Evolutionary conservation across 2,113 vertebrate genomes (phyloP).

Genomic region (Burhinus oedicnemus): DNA sequence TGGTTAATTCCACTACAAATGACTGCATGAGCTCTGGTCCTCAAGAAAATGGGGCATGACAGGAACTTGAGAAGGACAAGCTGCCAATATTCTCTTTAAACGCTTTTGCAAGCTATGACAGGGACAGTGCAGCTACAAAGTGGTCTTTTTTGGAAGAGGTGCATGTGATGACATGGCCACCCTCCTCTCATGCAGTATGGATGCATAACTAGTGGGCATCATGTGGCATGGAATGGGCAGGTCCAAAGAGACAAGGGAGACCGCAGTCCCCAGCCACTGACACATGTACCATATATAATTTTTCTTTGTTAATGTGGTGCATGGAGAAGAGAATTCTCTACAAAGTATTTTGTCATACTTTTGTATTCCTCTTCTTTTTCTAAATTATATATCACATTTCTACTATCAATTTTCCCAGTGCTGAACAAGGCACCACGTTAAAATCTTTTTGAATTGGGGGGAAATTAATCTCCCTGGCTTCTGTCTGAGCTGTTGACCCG

Average conservation of each 20-base stretch:
- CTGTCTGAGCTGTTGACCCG: not conserved
- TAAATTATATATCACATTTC: not conserved
- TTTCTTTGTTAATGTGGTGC: not conserved
- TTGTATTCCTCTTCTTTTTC: not conserved
- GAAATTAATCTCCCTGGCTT: not conserved
- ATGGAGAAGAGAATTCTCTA: not conserved
- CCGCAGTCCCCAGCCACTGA: not conserved
- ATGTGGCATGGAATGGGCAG: not conserved
- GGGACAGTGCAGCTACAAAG: not conserved
- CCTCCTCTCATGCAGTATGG: not conserved
- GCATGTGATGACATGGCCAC: not conserved
- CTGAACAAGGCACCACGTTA: not conserved
- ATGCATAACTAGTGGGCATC: not conserved
- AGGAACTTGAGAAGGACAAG: not conserved
- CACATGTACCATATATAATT: rapidly evolving
- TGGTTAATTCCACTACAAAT: not conserved
- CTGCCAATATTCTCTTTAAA: not conserved
- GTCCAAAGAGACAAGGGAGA: not conserved
- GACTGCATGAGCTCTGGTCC: not conserved
- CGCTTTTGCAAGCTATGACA: not conserved
- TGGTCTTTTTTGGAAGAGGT: not conserved
- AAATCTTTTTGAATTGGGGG: not conserved
- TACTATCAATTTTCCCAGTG: not conserved
- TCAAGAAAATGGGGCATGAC: not conserved
- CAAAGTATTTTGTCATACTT: not conserved